These are phyloP conservation scores for Rhabdophis nuchalis DNA, from an alignment of 2,797 vertebrate genomes.

Conservation along the genomic window DNA sequence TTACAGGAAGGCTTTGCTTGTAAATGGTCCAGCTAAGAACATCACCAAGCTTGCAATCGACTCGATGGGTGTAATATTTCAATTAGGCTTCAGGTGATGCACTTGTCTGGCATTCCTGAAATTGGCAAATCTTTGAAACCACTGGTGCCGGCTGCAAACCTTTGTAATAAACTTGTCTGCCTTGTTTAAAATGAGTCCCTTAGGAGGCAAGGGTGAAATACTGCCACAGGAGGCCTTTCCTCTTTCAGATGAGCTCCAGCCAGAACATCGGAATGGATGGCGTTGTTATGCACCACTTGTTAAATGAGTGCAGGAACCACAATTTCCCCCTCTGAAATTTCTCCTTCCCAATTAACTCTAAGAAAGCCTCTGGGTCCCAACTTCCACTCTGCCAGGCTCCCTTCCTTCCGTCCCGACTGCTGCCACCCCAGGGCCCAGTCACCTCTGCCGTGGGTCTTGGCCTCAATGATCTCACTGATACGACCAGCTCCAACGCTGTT, in stretches of 20 bases:
- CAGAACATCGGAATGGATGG: neutral
- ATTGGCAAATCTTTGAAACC: neutral
- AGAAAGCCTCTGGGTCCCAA: neutral
- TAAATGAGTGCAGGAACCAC: neutral
- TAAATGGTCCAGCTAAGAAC: neutral
- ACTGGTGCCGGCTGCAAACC: neutral
- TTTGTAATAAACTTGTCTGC: neutral
- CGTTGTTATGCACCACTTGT: neutral
- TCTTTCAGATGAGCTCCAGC: neutral
- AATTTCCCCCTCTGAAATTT: neutral
- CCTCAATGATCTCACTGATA: conserved; percentile 98
- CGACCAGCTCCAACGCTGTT: conserved; percentile 96
- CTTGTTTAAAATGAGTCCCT: neutral
- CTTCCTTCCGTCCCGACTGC: neutral
- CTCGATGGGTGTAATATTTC: neutral
- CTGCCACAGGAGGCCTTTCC: neutral
- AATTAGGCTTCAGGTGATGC: neutral
- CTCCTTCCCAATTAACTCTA: neutral
- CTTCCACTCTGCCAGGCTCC: neutral
- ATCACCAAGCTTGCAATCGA: neutral
- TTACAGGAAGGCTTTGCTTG: neutral
- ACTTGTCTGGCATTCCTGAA: neutral
- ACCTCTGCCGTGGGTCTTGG: conserved; percentile 97
- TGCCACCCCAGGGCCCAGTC: conserved; percentile 11
- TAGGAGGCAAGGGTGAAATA: neutral